A percentile compares a stretch with the other conserved stretches of the same genome.
phyloP scores from a whole-genome alignment of 2,888 invertebrate genomes.

The Epistrophe grossulariae region DNA sequence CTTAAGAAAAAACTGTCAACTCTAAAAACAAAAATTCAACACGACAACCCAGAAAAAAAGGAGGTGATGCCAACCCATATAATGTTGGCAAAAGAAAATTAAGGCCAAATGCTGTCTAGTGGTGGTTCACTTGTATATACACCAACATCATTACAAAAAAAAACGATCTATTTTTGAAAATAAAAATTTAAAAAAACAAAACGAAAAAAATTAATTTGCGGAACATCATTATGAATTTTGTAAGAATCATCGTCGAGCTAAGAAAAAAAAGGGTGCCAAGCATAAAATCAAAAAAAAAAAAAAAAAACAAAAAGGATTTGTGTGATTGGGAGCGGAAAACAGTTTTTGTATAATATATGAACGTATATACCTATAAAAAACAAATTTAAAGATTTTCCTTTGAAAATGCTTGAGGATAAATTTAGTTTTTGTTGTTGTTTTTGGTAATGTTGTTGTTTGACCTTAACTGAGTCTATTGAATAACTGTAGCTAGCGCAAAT shows the following conservation, averaged over 20 bases:
- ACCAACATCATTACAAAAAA: constrained; percentile 22
- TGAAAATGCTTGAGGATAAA: constrained; percentile 13
- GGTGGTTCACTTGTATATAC: constrained; percentile 55
- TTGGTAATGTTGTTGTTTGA: not conserved
- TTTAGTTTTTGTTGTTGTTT: constrained; percentile 31
- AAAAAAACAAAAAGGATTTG: constrained; percentile 40
- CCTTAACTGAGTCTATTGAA: constrained; percentile 25
- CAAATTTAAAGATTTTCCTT: constrained; percentile 18
- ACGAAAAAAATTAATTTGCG: constrained; percentile 36
- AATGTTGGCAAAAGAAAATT: constrained; percentile 57
- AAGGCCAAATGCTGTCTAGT: constrained; percentile 65
- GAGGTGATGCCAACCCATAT: constrained; percentile 41
- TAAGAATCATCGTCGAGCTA: constrained; percentile 36
- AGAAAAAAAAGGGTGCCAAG: constrained; percentile 58
- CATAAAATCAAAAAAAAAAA: constrained; percentile 26
- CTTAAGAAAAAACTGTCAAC: not conserved
- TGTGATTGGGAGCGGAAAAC: constrained; percentile 44
- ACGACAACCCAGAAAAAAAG: constrained; percentile 60
- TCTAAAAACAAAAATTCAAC: constrained; percentile 26
- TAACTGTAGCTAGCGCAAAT: not conserved
- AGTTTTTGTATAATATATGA: constrained; percentile 39
- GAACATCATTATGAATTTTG: constrained; percentile 72
- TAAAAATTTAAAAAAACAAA: constrained; percentile 31
- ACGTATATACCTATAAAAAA: not conserved
- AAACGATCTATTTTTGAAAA: constrained; percentile 33